phyloP scores from a whole-genome alignment of 2,888 invertebrate species.

The Notocelia uddmanniana region DNA sequence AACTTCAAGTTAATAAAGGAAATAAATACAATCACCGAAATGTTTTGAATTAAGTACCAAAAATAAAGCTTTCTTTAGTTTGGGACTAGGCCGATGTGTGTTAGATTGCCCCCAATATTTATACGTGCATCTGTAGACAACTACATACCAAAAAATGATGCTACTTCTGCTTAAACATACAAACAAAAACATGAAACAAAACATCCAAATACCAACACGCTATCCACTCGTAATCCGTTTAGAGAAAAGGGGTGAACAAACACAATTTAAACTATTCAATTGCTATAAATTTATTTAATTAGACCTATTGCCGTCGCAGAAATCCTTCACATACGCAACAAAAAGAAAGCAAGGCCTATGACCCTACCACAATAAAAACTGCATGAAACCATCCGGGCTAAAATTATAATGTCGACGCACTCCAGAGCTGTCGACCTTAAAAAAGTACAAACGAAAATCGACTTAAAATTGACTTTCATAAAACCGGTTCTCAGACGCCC shows the following conservation, averaged over 20 bases:
- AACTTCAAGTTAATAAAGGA: too few relatives aligned
- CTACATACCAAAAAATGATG: neutral
- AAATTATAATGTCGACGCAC: constrained; percentile 82
- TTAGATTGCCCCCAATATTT: too few relatives aligned
- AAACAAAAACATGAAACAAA: constrained; percentile 12
- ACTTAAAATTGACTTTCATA: constrained; percentile 51
- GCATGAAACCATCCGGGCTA: constrained; percentile 82
- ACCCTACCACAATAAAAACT: constrained; percentile 84
- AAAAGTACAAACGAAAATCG: constrained; percentile 56
- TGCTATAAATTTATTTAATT: constrained; percentile 58
- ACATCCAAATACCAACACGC: constrained; percentile 26
- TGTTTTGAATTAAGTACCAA: too few relatives aligned
- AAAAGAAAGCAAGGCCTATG: constrained; percentile 73
- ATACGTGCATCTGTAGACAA: too few relatives aligned
- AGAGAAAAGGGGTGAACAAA: constrained; percentile 30
- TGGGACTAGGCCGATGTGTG: too few relatives aligned
- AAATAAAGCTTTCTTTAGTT: too few relatives aligned
- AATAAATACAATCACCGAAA: too few relatives aligned
- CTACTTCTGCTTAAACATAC: neutral
- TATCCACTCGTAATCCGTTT: neutral
- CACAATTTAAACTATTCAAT: constrained; percentile 32
- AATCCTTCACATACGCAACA: constrained; percentile 63
- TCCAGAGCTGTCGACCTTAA: constrained; percentile 66
- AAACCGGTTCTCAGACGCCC: constrained; percentile 51
- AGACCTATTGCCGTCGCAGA: constrained; percentile 57